phyloP scores from a whole-genome alignment of 2,113 vertebrate species.

The Megalops atlanticus region DNA sequence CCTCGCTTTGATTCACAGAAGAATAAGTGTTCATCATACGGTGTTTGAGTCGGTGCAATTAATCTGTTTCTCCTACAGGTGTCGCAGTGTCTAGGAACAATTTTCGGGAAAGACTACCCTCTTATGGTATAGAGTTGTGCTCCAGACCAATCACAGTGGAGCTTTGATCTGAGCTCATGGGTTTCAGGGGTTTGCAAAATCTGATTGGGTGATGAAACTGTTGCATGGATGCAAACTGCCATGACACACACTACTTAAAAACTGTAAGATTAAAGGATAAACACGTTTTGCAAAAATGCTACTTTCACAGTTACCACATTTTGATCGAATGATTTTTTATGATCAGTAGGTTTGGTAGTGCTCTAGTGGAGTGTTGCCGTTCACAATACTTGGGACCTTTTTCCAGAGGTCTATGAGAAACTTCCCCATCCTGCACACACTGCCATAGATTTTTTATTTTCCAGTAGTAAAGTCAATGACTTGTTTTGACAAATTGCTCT shows the following conservation, averaged over 20 bases:
- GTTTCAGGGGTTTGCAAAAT: conserved; percentile 35
- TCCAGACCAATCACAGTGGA: conserved; percentile 39
- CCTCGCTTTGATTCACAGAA: background rate
- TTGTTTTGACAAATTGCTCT: too few relatives aligned
- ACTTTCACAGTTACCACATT: too few relatives aligned
- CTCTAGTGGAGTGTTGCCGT: too few relatives aligned
- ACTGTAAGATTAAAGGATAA: background rate
- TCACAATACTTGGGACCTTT: too few relatives aligned
- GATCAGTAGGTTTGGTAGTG: too few relatives aligned
- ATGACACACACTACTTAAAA: background rate
- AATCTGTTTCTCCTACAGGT: conserved; percentile 42
- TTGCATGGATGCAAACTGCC: conserved; percentile 18
- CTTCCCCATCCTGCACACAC: too few relatives aligned
- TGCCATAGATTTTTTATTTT: too few relatives aligned
- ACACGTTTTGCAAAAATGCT: too few relatives aligned
- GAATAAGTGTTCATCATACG: background rate
- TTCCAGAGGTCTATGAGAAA: too few relatives aligned
- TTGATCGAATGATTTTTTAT: too few relatives aligned
- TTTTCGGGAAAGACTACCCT: conserved; percentile 54
- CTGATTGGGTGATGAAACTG: conserved; percentile 37
- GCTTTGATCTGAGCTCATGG: conserved; percentile 17
- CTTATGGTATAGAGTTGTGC: conserved; percentile 51
- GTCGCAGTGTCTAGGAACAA: conserved; percentile 56
- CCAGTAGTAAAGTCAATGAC: too few relatives aligned
- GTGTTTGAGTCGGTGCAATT: conserved; percentile 19